Percentiles rank a stretch among this genome's conserved stretches.
Conservation (phyloP, 53 echinoderm and acorn worm genomes). For the Mesocentrotus franciscanus region DNA sequence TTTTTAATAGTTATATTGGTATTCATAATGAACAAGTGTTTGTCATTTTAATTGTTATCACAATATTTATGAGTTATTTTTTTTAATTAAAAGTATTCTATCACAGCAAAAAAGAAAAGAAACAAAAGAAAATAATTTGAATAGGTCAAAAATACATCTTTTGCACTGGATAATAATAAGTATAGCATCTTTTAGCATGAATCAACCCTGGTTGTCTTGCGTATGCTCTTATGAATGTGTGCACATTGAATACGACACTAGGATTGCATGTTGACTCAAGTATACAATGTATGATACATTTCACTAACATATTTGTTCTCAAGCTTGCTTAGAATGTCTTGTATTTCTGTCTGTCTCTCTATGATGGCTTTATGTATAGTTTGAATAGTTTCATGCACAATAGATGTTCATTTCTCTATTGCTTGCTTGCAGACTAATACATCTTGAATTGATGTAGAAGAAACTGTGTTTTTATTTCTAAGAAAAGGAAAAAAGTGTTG, state of each 20-base stretch:
- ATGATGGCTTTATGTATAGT: background rate
- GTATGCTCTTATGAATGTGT: background rate
- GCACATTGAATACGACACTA: background rate
- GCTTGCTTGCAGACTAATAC: slow-evolving; percentile 8
- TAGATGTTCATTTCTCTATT: background rate
- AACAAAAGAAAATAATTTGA: too few relatives aligned
- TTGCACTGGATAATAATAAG: too few relatives aligned
- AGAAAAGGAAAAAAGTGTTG: background rate
- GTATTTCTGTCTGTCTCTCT: background rate
- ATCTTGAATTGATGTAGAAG: background rate
- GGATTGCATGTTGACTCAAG: background rate
- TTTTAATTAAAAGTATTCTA: too few relatives aligned
- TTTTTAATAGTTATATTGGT: too few relatives aligned
- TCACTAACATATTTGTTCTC: background rate
- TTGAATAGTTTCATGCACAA: slow-evolving; percentile 44
- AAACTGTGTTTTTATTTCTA: background rate
- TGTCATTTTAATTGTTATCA: too few relatives aligned
- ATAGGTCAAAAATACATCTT: too few relatives aligned
- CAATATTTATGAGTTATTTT: too few relatives aligned
- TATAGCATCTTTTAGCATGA: too few relatives aligned
- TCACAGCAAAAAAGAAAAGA: too few relatives aligned
- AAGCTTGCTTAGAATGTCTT: background rate
- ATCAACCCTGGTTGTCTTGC: too few relatives aligned
- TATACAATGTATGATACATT: background rate
- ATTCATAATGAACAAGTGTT: too few relatives aligned